Conservation (phyloP, 2,797 vertebrate species). For the Labroides dimidiatus region DNA sequence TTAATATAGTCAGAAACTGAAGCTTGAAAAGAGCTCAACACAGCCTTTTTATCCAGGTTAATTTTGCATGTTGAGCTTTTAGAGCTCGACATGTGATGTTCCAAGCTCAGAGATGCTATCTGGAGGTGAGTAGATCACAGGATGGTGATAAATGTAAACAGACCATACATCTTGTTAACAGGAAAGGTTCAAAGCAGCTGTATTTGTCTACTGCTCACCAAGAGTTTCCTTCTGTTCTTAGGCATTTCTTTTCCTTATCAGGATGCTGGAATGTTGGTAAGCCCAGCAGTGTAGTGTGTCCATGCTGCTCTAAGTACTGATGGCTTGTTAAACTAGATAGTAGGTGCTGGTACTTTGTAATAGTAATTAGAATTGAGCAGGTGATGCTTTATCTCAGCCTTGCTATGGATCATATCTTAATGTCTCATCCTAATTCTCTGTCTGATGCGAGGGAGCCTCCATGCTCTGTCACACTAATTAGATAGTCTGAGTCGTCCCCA, state of each 20-base stretch:
- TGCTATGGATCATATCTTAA: constrained; percentile 74
- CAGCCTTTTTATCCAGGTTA: too few relatives aligned
- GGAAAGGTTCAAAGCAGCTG: neutral
- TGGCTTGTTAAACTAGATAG: constrained; percentile 53
- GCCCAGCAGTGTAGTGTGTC: constrained; percentile 18
- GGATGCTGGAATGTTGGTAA: neutral
- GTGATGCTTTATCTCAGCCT: constrained; percentile 77
- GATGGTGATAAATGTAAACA: too few relatives aligned
- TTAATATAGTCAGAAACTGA: too few relatives aligned
- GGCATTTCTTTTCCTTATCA: constrained; percentile 3
- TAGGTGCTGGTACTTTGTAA: constrained; percentile 51
- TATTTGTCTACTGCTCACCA: neutral
- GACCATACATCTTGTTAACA: too few relatives aligned
- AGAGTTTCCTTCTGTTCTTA: neutral
- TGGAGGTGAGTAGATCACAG: too few relatives aligned
- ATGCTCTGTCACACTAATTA: constrained; percentile 82
- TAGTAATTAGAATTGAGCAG: constrained; percentile 80
- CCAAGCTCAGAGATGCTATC: too few relatives aligned
- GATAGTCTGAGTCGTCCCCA: constrained; percentile 65
- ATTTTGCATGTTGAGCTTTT: too few relatives aligned
- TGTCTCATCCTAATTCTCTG: constrained; percentile 72
- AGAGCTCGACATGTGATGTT: too few relatives aligned
- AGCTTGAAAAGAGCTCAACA: too few relatives aligned
- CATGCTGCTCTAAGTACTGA: constrained; percentile 12
- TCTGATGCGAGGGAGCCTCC: constrained; percentile 70